Base-by-base conservation (phyloP, 53 echinoderm and acorn worm genomes). In the Paelopatides confundens region DNA sequence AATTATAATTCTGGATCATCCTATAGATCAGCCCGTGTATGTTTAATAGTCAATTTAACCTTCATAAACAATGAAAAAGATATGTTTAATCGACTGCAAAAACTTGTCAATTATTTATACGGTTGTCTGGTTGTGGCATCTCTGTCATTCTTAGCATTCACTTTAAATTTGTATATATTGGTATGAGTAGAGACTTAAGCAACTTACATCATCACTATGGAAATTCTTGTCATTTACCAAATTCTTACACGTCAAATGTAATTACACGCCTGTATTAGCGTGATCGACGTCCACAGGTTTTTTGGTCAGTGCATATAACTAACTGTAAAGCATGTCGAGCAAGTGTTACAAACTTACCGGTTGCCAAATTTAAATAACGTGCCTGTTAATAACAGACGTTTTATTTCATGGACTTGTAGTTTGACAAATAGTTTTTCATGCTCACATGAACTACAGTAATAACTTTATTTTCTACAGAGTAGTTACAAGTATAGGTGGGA, bases 231-330 rank as follows among this genome's bases (percentile, higher is more conserved):
- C 74, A 74, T 74, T 74, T 74, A 46, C 74, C 18, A 46, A 39
- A 74, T 74, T 74, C 74, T 74, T 74, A 26, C 74, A 74, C 74
- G 74, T 74, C 74, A 74, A 24, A 74, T 23, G 74, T 74, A 74
- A 74, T 74, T 74, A 74, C 35, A 10, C 74, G 40, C 47, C 40
- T 74, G 40, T 11, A 39, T n/a, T 58, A 74, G 13, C 27, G 9
- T 39, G 74, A 74, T 74, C 21, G 24, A 74, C 21, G 74, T 9
- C 3, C 27, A 46, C 74, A 74, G 38, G 23, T 39, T 74, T 39
- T 43, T 43, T 43, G 40, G 74, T 74, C 27, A 74, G 39, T 46
- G 39, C 28, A 43, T 43, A 43, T 10, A 43, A 43, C n/a, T n/a
- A n/a, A n/a, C n/a, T n/a, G 12, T 10, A 43, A 7, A 43, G 4